Conservation (phyloP, 53 echinoderm and acorn worm species). For the Astropecten irregularis region DNA sequence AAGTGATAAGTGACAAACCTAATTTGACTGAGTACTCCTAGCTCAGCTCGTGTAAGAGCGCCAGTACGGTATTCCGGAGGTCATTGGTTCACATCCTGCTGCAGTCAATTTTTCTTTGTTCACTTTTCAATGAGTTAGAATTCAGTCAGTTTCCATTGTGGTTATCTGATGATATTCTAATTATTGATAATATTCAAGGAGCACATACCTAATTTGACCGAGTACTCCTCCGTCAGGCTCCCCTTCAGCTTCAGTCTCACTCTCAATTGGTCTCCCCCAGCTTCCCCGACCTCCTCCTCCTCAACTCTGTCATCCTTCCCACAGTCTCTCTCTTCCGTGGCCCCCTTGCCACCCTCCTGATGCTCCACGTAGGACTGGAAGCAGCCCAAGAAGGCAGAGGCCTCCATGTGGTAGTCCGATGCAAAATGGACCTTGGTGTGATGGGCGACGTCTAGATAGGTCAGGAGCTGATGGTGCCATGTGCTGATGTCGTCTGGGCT, state of each 20-base stretch:
- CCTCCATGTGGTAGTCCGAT: constrained; percentile 72
- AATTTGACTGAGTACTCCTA: too few relatives aligned
- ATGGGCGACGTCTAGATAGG: constrained; percentile 61
- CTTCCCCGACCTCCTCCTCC: constrained; percentile 32
- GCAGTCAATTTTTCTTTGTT: too few relatives aligned
- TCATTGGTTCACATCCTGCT: too few relatives aligned
- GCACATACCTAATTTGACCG: constrained; percentile 74
- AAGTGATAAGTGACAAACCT: too few relatives aligned
- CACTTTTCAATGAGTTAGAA: too few relatives aligned
- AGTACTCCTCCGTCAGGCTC: constrained; percentile 81
- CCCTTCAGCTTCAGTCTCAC: constrained; percentile 74
- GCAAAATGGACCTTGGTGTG: constrained; percentile 87
- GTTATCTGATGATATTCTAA: too few relatives aligned
- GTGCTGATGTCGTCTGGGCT: constrained; percentile 39
- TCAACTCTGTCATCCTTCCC: too few relatives aligned
- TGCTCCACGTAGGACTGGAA: constrained; percentile 72
- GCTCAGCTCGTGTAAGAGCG: too few relatives aligned
- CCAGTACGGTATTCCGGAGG: too few relatives aligned
- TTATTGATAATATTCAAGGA: too few relatives aligned
- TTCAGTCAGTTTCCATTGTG: too few relatives aligned
- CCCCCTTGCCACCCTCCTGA: constrained; percentile 12
- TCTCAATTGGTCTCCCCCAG: constrained; percentile 63
- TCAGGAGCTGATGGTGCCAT: constrained; percentile 58
- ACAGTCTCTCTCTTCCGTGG: constrained; percentile 35
- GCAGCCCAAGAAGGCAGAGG: constrained; percentile 86